Evolutionary conservation across 2,113 vertebrate genomes (phyloP).

Genomic region (Nycticryphes semicollaris): DNA sequence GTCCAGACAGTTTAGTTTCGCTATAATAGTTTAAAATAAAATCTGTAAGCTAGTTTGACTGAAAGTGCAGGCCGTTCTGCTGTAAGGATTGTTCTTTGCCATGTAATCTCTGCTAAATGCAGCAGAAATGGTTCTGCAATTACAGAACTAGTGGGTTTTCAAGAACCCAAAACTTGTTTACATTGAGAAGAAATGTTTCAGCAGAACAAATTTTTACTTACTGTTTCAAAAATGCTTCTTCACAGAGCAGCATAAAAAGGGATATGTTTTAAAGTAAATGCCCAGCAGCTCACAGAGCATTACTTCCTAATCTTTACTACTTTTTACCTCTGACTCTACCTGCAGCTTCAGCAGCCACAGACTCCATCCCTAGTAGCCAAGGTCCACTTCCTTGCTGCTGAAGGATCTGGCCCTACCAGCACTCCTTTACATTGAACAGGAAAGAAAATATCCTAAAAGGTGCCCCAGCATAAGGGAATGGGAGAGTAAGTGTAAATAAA

Average conservation of each 20-base stretch:
- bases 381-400: neutral
- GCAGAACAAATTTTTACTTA: neutral
- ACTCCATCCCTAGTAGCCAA: neutral
- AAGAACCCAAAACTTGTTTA: neutral
- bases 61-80: neutral
- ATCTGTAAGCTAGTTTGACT: neutral
- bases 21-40: neutral
- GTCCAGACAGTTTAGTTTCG: neutral
- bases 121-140: neutral
- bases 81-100: neutral
- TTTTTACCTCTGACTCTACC: neutral
- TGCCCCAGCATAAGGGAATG: constrained; percentile 52
- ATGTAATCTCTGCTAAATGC: neutral
- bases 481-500: constrained; percentile 74
- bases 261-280: neutral
- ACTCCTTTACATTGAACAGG: neutral
- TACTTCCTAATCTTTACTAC: neutral
- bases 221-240: neutral
- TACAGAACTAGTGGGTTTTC: neutral
- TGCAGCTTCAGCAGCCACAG: neutral
- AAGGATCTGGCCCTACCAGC: neutral
- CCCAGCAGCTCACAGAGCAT: neutral
- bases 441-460: constrained; percentile 57
- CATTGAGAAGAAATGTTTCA: neutral
- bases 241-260: neutral